These are phyloP conservation scores for Axea sp. DNA, from an alignment of 2,888 invertebrate species.

Conservation along the genomic window DNA sequence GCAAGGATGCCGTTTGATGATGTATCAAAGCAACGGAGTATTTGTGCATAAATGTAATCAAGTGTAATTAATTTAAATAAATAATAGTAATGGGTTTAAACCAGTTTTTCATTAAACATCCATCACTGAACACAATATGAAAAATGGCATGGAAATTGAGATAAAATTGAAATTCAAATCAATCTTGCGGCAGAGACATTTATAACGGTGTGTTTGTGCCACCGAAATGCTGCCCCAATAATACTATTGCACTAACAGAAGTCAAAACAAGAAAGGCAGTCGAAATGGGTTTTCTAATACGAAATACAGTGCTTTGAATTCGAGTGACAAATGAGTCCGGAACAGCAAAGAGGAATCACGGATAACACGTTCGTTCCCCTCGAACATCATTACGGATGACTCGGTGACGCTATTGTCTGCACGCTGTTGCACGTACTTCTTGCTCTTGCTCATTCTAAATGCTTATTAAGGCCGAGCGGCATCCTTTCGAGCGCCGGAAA, in stretches of 20 bases:
- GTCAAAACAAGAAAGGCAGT: constrained; percentile 18
- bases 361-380: constrained; percentile 68
- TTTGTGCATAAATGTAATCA: too few species aligned
- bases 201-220: constrained; percentile 24
- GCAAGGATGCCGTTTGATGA: too few species aligned
- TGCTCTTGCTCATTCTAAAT: constrained; percentile 52
- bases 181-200: constrained; percentile 51
- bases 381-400: constrained; percentile 64
- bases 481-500: constrained; percentile 72
- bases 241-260: constrained; percentile 18
- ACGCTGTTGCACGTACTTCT: constrained; percentile 46
- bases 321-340: constrained; percentile 49
- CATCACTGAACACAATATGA: too few species aligned
- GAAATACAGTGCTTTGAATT: constrained; percentile 7
- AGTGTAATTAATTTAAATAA: too few species aligned
- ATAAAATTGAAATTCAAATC: too few species aligned
- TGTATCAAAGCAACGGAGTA: too few species aligned
- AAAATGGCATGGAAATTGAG: too few species aligned
- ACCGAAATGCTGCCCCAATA: constrained; percentile 35
- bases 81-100: too few species aligned
- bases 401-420: constrained; percentile 65
- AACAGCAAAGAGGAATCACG: constrained; percentile 66
- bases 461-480: constrained; percentile 72
- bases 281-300: constrained; percentile 44
- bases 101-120: too few species aligned